Conservation (phyloP, 2,797 vertebrate genomes). For the Tinamus major region DNA sequence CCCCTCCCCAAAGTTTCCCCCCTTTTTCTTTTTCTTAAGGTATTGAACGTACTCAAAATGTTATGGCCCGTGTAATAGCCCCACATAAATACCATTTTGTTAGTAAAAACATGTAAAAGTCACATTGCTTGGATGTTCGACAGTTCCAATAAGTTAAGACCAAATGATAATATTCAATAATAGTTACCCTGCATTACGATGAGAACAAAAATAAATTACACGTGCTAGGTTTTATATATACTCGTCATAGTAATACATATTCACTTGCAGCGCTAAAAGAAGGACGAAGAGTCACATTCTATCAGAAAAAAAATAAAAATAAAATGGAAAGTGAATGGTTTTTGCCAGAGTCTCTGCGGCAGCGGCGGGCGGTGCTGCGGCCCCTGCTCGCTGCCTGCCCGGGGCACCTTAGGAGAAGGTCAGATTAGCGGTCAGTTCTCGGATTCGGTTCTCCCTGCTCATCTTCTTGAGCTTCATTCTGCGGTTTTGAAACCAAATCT, state of each 20-base stretch:
- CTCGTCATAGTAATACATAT: conserved; percentile 83
- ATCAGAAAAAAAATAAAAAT: conserved; percentile 79
- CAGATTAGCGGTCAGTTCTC: conserved; percentile 98
- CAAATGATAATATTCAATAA: conserved; percentile 84
- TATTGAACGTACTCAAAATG: conserved; percentile 80
- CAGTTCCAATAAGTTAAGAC: conserved; percentile 87
- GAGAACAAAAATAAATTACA: conserved; percentile 87
- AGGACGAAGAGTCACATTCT: conserved; percentile 85
- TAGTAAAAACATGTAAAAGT: conserved; percentile 83
- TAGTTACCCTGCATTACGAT: conserved; percentile 87
- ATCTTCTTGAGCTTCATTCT: conserved; percentile 99
- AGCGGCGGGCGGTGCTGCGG: conserved; percentile 77
- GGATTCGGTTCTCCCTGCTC: conserved; percentile 98
- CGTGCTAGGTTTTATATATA: conserved; percentile 83
- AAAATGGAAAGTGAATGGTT: conserved; percentile 73
- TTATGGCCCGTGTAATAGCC: conserved; percentile 80
- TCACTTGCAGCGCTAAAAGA: conserved; percentile 86
- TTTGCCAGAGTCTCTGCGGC: conserved; percentile 80
- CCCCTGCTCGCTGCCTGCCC: conserved; percentile 73
- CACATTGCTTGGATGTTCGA: conserved; percentile 82
- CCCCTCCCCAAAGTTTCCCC: conserved; percentile 69
- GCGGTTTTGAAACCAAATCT: conserved; percentile 99
- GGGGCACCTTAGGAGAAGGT: conserved; percentile 93
- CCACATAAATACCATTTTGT: conserved; percentile 82
- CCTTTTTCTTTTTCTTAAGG: conserved; percentile 69